phyloP scores from a whole-genome alignment of 2,888 invertebrate species.

The Thelaira solivaga region DNA sequence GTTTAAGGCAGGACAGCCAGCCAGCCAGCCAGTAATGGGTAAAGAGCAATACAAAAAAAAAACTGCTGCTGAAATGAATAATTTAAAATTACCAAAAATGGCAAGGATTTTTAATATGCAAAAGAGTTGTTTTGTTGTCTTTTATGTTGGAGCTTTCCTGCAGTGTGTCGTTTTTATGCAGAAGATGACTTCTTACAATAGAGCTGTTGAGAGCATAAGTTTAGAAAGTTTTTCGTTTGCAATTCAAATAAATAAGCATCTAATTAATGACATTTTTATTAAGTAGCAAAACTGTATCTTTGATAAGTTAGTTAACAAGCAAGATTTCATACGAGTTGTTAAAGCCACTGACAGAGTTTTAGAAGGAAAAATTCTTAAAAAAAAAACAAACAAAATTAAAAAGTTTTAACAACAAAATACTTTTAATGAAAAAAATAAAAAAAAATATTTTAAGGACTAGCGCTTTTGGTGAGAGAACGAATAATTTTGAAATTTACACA shows the following conservation, averaged over 20 bases:
- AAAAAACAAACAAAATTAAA: no score
- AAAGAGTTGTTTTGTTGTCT: constrained; percentile 31
- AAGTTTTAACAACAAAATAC: no score
- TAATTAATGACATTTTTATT: constrained; percentile 2
- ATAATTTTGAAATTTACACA: no score
- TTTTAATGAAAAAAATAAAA: no score
- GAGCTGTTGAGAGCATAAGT: background rate
- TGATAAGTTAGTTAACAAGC: no score
- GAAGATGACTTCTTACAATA: background rate
- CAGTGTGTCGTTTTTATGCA: background rate
- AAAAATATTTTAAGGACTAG: no score
- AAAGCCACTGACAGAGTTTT: no score
- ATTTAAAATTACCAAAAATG: constrained; percentile 56
- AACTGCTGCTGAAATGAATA: constrained; percentile 51
- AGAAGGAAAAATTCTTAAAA: no score
- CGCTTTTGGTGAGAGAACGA: no score
- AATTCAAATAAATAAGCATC: constrained; percentile 15
- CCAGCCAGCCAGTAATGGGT: background rate
- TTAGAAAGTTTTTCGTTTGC: background rate
- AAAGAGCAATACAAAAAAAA: background rate
- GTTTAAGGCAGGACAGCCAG: constrained; percentile 39
- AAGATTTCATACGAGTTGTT: no score
- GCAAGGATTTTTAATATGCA: constrained; percentile 56
- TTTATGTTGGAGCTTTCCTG: background rate
- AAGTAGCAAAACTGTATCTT: background rate